Base-by-base conservation (phyloP, 1,140 invertebrate species). In the Drosophila eugracilis region DNA sequence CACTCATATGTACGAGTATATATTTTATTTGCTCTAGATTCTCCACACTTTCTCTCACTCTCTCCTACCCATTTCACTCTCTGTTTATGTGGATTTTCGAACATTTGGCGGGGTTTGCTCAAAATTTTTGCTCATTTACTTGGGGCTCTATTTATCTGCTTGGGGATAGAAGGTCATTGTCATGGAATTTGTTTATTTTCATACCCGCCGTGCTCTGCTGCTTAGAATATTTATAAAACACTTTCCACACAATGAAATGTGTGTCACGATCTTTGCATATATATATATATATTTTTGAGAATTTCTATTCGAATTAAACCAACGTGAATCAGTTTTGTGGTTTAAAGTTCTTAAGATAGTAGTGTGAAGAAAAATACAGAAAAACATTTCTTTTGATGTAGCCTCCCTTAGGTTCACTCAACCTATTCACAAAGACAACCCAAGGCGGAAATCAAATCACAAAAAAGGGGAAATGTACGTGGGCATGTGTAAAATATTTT, bases 141-240 rank as follows among this genome's bases (percentile, higher is more conserved):
- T 15, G 70, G 63, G 60, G 48, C 65, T 84, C 57, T 75, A 78
- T 84, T 84, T 84, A 75, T 85, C 76, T 85, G 66, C 32, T 50
- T 66, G 39, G 73, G 73, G 60, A 85, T 74, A 57, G 81, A 69
- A 85, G 80, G 80, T 85, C 81, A 85, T 85, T 85, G 80, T 85
- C 80, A 85, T 57, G 72, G 66, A 85, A 76, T 80, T 66, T 67
- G 45, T 67, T 67, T 67, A 66, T 52, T 67, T 66, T 42, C 7
- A 28, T 22, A 42, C 15, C 4, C 26, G 19, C 6, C 14, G 10
- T 48, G 19, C 24, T 21, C 10, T 19, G 19, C n/a, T 4, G 5
- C 19, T 49, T 32, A 24, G 30, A 49, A 41, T 58, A 15, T 37
- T 28, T 14, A 45, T 19, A 14, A 3, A 48, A 36, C 30, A 19